Conservation (phyloP, 2,797 vertebrate genomes). For the Neopelma chrysocephalum region DNA sequence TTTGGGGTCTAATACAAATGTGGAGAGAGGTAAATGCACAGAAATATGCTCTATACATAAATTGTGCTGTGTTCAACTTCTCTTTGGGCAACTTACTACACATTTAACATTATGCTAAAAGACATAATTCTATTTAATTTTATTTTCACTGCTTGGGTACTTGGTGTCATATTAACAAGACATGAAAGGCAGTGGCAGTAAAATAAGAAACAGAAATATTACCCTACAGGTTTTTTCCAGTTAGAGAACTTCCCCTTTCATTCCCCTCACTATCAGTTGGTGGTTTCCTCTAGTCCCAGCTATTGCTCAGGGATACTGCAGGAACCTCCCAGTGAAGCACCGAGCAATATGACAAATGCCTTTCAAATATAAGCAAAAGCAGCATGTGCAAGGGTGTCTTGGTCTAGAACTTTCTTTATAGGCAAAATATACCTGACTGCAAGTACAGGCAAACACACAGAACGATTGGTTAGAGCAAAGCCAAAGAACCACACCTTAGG, state of each 20-base stretch:
- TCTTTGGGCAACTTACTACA: neutral
- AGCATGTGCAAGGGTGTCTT: neutral
- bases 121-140: neutral
- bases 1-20: neutral
- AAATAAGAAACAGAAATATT: neutral
- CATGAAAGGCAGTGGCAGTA: neutral
- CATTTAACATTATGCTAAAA: neutral
- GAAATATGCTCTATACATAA: neutral
- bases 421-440: neutral
- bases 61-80: neutral
- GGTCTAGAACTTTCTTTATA: neutral
- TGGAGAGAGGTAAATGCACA: neutral
- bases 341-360: neutral
- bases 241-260: neutral
- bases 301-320: neutral
- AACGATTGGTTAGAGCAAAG: neutral
- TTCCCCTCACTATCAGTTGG: neutral
- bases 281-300: neutral
- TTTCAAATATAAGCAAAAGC: neutral
- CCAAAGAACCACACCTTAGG: constrained; percentile 9
- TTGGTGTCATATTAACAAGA: neutral
- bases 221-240: neutral
- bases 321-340: neutral
- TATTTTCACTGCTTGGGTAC: neutral
- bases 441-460: neutral